Evolutionary conservation across 1,140 invertebrate genomes (phyloP).

Genomic region (Drosophila littoralis): DNA sequence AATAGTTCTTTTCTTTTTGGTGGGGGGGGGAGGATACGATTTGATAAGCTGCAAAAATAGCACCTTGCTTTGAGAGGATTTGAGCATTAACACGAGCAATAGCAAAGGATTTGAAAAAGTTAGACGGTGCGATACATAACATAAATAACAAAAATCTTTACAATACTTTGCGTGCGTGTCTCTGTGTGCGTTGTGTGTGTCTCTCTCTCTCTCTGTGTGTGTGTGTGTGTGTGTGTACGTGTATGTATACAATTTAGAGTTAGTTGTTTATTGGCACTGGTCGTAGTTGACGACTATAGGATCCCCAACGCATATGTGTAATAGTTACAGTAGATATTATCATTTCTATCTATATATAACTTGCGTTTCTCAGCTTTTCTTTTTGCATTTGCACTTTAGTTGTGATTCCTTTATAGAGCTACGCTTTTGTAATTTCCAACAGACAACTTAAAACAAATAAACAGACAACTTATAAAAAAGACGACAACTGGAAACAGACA

Average conservation of each 20-base stretch:
- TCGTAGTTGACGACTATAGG: slow-evolving; percentile 43
- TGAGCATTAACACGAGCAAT: slow-evolving; percentile 49
- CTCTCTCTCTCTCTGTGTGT: no score
- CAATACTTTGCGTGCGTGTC: slow-evolving; percentile 14
- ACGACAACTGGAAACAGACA: slow-evolving; percentile 71
- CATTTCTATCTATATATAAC: slow-evolving; percentile 26
- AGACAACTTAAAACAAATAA: slow-evolving; percentile 55
- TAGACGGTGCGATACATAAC: slow-evolving; percentile 28
- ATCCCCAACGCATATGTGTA: slow-evolving; percentile 17
- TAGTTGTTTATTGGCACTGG: slow-evolving; percentile 68
- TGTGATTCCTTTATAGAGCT: slow-evolving; percentile 31
- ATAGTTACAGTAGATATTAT: slow-evolving; percentile 14
- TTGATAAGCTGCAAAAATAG: slow-evolving; percentile 27
- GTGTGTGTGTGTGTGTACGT: slow-evolving; percentile 8
- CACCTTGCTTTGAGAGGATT: slow-evolving; percentile 37
- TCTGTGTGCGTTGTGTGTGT: not conserved
- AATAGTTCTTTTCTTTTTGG: slow-evolving; percentile 37
- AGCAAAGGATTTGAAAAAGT: slow-evolving; percentile 15
- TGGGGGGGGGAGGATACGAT: not conserved
- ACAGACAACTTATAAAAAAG: slow-evolving; percentile 50
- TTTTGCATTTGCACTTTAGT: slow-evolving; percentile 4
- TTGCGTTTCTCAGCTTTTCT: slow-evolving; percentile 19
- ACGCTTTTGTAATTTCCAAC: slow-evolving; percentile 47
- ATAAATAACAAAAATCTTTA: slow-evolving; percentile 25
- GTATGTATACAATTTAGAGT: slow-evolving; percentile 27